phyloP scores from a whole-genome alignment of 2,113 vertebrate genomes.

The Melanotaenia duboulayi region DNA sequence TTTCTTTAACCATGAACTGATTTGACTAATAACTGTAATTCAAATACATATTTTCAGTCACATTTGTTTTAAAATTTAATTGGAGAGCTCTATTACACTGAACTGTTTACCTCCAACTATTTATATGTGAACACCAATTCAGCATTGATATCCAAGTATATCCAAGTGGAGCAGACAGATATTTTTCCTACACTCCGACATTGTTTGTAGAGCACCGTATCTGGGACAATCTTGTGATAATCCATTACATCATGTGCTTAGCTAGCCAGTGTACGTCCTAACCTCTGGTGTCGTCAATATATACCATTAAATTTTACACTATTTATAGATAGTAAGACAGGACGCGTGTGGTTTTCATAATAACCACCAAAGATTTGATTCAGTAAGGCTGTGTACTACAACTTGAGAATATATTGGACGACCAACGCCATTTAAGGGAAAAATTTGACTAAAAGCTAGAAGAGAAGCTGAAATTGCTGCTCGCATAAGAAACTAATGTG shows the following conservation, averaged over 20 bases:
- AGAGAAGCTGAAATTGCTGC: conserved; percentile 20
- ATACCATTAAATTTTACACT: conserved; percentile 43
- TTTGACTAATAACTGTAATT: neutral
- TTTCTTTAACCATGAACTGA: neutral
- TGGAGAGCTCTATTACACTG: neutral
- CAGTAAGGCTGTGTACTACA: neutral
- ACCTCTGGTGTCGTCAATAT: conserved; percentile 39
- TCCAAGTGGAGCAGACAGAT: conserved; percentile 20
- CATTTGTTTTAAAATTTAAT: neutral
- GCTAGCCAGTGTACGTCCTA: conserved; percentile 56
- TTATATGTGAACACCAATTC: neutral
- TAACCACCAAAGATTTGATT: neutral
- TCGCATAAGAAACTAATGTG: conserved; percentile 24
- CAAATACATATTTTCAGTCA: neutral
- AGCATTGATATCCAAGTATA: conserved; percentile 10
- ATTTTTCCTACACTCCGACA: conserved; percentile 53
- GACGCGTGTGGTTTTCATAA: neutral
- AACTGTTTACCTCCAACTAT: neutral
- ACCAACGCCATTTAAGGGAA: conserved; percentile 8
- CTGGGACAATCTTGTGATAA: conserved; percentile 81
- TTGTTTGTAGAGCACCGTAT: conserved; percentile 69
- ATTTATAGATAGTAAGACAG: conserved; percentile 19
- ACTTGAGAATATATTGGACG: neutral
- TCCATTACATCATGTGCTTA: conserved; percentile 79
- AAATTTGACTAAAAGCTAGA: neutral